Evolutionary conservation across 2,888 invertebrate species (phyloP).

Genomic region (Cinara cedri): DNA sequence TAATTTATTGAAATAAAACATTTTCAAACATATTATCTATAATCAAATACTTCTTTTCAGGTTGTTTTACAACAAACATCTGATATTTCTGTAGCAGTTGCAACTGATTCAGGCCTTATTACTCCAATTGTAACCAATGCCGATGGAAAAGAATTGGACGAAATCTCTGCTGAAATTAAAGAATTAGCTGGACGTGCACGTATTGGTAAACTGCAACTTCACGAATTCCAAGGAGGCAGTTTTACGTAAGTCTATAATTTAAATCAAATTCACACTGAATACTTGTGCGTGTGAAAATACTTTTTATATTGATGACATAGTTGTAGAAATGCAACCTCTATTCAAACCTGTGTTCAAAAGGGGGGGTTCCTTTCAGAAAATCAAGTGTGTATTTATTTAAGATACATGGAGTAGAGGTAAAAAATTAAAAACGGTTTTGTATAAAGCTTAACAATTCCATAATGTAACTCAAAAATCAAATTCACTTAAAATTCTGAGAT

Average conservation of each 20-base stretch:
- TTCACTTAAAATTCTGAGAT: no score
- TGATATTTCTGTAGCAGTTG: constrained; percentile 71
- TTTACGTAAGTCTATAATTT: constrained; percentile 64
- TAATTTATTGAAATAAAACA: constrained; percentile 59
- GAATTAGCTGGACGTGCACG: constrained; percentile 68
- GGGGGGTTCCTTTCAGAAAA: no score
- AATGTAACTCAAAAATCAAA: no score
- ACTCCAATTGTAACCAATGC: constrained; percentile 71
- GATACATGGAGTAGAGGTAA: no score
- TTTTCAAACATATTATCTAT: background rate
- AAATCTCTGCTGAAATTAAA: constrained; percentile 67
- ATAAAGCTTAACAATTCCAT: no score
- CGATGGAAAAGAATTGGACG: constrained; percentile 65
- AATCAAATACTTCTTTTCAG: constrained; percentile 60
- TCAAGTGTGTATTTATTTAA: no score
- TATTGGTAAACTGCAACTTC: constrained; percentile 70
- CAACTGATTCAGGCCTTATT: constrained; percentile 71
- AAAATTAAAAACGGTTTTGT: no score
- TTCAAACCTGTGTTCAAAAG: no score
- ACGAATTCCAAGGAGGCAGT: constrained; percentile 72
- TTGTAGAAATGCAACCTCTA: no score
- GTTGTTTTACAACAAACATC: constrained; percentile 63
- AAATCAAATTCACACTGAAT: background rate
- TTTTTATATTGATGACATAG: no score
- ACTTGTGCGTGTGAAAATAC: background rate